Evolutionary conservation across 2,797 vertebrate species (phyloP).

Genomic region (Pelodytes ibericus): DNA sequence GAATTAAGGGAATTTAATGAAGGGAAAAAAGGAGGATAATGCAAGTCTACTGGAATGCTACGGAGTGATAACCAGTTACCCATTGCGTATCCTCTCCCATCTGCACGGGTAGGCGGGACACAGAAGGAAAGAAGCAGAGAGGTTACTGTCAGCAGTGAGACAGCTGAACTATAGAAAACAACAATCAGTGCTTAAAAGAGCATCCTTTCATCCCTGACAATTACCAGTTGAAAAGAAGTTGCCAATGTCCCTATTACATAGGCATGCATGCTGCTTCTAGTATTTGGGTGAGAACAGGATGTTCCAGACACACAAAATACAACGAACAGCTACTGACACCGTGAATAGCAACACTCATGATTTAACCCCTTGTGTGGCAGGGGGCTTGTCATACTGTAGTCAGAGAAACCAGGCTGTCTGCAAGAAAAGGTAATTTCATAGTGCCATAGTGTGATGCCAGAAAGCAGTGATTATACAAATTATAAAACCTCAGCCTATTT

Average conservation of each 20-base stretch:
- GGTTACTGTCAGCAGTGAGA: constrained; percentile 49
- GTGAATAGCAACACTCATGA: background rate
- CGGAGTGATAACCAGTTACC: constrained; percentile 65
- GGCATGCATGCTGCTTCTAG: constrained; percentile 13
- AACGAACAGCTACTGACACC: background rate
- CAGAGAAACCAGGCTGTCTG: background rate
- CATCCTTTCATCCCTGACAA: constrained; percentile 20
- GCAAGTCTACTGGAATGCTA: constrained; percentile 38
- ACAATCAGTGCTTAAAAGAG: constrained; percentile 36
- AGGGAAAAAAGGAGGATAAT: constrained; percentile 58
- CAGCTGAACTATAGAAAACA: constrained; percentile 45
- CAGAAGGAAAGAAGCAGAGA: constrained; percentile 63
- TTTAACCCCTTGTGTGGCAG: constrained; percentile 11
- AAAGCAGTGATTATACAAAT: background rate
- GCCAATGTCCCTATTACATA: constrained; percentile 9
- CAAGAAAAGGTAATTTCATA: too few relatives aligned
- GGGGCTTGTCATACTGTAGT: background rate
- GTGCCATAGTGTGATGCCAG: background rate
- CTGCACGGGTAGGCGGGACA: constrained; percentile 68
- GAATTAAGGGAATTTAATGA: constrained; percentile 43
- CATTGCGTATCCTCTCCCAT: constrained; percentile 69
- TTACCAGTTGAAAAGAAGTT: constrained; percentile 26
- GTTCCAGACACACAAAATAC: constrained; percentile 13
- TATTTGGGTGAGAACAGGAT: constrained; percentile 36
- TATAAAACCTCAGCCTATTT: background rate